Base-by-base conservation (phyloP, 2,888 invertebrate genomes). In the Bursaphelenchus okinawaensis region DNA sequence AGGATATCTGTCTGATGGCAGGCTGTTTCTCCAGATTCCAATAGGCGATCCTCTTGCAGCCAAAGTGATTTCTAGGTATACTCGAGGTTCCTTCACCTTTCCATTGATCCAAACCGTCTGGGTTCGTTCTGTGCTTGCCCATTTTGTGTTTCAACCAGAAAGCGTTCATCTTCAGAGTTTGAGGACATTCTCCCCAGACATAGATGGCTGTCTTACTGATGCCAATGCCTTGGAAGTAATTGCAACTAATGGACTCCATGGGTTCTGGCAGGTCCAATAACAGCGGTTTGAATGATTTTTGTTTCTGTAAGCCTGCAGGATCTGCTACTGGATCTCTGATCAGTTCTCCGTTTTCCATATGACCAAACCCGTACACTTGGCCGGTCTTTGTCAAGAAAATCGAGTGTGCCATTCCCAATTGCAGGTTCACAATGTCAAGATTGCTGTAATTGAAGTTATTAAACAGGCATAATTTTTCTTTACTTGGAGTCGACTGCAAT, bases 191-290 rank as follows among this genome's bases (percentile, higher is more conserved):
- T 7, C 79, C 79, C 78, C 78, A 79, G 23, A 63, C 57, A 51
- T 71, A 70, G 8, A 70, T 20, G 16, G 66, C 50, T 7, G 59
- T 29, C 19, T 19, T 31, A 16, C 27, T 3, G 9, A 78, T 65
- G 9, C 75, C 79, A 27, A 80, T 58, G 4, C 76, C 74, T 54
- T 79, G 78, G 65, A 76, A 80, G 65, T 74, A 79, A 24, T 69
- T 63, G 8, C 75, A 71, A 19, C 68, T 51, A 16, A 71, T n/a
- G 52, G 68, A 20, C 26, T 55, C 54, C 26, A 68, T 61, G 4
- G 70, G 68, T 51, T 67, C 66, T 19, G 58, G 65, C 22, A 68
- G 52, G 7, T 52, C 55, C 31, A 68, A 54, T 12, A 40, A 27
- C 23, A 57, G 20, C 12, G 55, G 40, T 7, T 19, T 26, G 4